Conservation (phyloP, 2,113 vertebrate species). For the Harpagus bidentatus region DNA sequence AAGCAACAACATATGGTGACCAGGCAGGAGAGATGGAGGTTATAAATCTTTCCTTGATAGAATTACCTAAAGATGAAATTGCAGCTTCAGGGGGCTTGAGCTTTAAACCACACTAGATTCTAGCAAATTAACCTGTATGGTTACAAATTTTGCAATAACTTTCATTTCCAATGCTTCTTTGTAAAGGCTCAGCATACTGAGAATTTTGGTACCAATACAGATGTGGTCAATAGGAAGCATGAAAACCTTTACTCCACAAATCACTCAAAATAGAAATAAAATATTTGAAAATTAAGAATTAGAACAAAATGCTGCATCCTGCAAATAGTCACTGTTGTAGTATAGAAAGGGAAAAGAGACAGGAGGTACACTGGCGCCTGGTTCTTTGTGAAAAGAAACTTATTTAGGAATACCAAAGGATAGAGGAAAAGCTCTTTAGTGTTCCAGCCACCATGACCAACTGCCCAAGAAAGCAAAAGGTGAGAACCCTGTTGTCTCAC, state of each 20-base stretch:
- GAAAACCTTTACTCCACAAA: slow-evolving; percentile 20
- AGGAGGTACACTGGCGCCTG: not conserved
- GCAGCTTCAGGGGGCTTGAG: slow-evolving; percentile 25
- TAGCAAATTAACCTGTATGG: slow-evolving; percentile 9
- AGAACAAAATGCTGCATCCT: slow-evolving; percentile 5
- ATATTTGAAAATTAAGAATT: not conserved
- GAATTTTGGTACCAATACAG: not conserved
- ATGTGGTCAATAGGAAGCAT: not conserved
- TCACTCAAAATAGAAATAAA: not conserved
- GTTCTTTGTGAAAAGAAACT: not conserved
- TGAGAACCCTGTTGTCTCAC: not conserved
- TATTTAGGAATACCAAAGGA: not conserved
- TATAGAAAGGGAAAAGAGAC: not conserved
- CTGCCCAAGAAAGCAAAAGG: not conserved
- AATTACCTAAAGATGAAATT: slow-evolving; percentile 53
- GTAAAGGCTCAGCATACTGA: not conserved
- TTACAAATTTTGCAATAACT: not conserved
- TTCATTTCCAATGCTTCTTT: not conserved
- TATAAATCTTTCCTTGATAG: slow-evolving; percentile 42
- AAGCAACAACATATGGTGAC: slow-evolving; percentile 59
- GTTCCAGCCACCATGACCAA: not conserved
- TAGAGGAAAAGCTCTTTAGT: not conserved
- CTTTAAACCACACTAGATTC: not conserved
- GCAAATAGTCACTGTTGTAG: not conserved
- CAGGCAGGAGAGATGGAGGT: slow-evolving; percentile 35